A percentile compares a stretch with the other conserved stretches of the same genome.
phyloP scores from a whole-genome alignment of 2,113 vertebrate genomes.

The Scolopax mira region DNA sequence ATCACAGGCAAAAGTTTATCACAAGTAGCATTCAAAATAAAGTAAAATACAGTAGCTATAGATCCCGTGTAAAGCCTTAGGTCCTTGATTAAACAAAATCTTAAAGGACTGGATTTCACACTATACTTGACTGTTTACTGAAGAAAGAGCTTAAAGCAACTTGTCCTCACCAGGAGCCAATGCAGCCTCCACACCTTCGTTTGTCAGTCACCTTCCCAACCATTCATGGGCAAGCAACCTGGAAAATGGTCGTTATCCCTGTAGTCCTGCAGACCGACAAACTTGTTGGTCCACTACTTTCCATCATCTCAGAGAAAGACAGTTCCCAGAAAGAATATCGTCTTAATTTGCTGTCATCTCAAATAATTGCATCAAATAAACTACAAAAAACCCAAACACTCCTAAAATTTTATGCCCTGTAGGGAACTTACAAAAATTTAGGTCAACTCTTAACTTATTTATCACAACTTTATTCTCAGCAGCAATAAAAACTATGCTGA shows the following conservation, averaged over 20 bases:
- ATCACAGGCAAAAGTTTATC: background rate
- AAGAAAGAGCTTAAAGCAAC: background rate
- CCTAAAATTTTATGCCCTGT: background rate
- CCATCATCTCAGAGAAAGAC: background rate
- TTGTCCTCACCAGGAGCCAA: background rate
- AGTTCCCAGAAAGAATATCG: background rate
- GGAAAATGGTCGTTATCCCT: background rate
- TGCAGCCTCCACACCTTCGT: background rate
- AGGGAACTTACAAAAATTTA: background rate
- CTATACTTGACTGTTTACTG: background rate
- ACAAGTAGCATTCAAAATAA: background rate
- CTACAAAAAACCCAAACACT: background rate
- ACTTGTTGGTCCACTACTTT: background rate
- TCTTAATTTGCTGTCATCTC: background rate
- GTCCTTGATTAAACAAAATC: background rate
- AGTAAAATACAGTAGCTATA: background rate
- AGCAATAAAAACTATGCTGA: background rate
- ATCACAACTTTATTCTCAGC: background rate
- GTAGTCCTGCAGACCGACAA: rapidly evolving
- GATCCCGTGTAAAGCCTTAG: background rate
- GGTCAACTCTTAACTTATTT: background rate
- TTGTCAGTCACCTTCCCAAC: background rate
- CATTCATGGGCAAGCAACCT: background rate
- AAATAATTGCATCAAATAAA: background rate
- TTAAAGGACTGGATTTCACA: background rate